Percentiles rank a stretch among this genome's conserved stretches.
Conservation (phyloP, 2,888 invertebrate species). For the Lycophotia porphyrea region DNA sequence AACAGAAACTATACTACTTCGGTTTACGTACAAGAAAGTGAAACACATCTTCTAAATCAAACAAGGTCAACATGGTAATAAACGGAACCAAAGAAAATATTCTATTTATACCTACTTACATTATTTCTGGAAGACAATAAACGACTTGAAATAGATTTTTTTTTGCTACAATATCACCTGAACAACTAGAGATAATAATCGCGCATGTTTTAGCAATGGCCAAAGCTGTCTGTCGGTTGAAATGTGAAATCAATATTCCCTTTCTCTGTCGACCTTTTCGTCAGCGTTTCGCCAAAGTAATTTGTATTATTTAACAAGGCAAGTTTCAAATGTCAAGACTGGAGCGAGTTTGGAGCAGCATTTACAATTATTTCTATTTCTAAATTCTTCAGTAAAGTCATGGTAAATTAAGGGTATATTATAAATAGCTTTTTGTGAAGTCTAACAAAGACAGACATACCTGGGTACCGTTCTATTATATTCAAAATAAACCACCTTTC, state of each 20-base stretch:
- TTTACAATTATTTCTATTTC: not conserved
- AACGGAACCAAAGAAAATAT: not conserved
- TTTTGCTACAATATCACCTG: not conserved
- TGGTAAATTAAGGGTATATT: not conserved
- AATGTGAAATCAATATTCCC: slow-evolving; percentile 61
- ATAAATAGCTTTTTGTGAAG: not conserved
- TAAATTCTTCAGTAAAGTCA: not conserved
- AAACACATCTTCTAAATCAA: slow-evolving; percentile 2
- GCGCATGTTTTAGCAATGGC: slow-evolving; percentile 32
- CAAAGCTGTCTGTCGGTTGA: not conserved
- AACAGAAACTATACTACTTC: no score
- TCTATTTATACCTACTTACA: not conserved
- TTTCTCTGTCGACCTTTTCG: slow-evolving; percentile 40
- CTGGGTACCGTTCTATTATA: not conserved
- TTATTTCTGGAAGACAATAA: slow-evolving; percentile 10
- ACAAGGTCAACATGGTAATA: slow-evolving; percentile 5
- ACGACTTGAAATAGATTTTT: slow-evolving; percentile 1
- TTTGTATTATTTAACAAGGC: slow-evolving; percentile 10
- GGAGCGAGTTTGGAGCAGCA: not conserved
- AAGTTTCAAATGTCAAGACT: slow-evolving; percentile 13
- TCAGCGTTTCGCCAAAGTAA: slow-evolving; percentile 38
- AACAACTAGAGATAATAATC: slow-evolving; percentile 29
- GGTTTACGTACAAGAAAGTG: not conserved
- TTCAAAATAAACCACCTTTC: not conserved
- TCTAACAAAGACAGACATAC: not conserved